Conservation (phyloP, 1,140 invertebrate species). For the Danaus melanippus region DNA sequence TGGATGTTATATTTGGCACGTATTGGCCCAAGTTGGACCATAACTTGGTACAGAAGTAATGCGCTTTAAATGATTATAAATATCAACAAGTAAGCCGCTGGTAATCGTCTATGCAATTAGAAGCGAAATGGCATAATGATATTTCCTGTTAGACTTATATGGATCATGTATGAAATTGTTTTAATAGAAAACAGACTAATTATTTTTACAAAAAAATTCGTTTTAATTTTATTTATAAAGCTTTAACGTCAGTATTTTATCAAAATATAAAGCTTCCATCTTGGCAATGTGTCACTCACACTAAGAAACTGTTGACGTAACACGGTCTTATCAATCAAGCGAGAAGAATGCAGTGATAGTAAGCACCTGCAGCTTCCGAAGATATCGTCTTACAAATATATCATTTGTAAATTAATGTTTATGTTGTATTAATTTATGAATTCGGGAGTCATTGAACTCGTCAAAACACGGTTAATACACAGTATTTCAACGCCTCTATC, state of each 20-base stretch:
- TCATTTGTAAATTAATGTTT: too few relatives aligned
- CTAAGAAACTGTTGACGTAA: conserved; percentile 13
- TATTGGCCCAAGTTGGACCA: too few relatives aligned
- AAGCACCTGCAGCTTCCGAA: conserved; percentile 14
- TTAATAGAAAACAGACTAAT: background rate
- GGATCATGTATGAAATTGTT: too few relatives aligned
- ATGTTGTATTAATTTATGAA: too few relatives aligned
- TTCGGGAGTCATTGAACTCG: too few relatives aligned
- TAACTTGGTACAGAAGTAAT: conserved; percentile 16
- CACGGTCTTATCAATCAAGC: conserved; percentile 20
- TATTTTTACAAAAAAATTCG: background rate
- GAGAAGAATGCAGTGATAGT: conserved; percentile 13
- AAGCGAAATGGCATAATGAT: background rate
- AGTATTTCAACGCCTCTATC: background rate
- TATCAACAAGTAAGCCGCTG: conserved; percentile 14
- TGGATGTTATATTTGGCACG: too few relatives aligned
- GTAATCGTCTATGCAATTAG: conserved; percentile 30
- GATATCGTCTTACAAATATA: too few relatives aligned
- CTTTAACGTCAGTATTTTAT: too few relatives aligned
- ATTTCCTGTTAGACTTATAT: too few relatives aligned
- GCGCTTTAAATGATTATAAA: conserved; percentile 29
- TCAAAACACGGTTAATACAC: too few relatives aligned
- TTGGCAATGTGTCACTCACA: too few relatives aligned
- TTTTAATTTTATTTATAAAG: background rate
- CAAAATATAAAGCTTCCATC: too few relatives aligned